These are phyloP conservation scores for Pseudonaja textilis DNA, from an alignment of 2,113 vertebrate genomes.

Conservation along the genomic window DNA sequence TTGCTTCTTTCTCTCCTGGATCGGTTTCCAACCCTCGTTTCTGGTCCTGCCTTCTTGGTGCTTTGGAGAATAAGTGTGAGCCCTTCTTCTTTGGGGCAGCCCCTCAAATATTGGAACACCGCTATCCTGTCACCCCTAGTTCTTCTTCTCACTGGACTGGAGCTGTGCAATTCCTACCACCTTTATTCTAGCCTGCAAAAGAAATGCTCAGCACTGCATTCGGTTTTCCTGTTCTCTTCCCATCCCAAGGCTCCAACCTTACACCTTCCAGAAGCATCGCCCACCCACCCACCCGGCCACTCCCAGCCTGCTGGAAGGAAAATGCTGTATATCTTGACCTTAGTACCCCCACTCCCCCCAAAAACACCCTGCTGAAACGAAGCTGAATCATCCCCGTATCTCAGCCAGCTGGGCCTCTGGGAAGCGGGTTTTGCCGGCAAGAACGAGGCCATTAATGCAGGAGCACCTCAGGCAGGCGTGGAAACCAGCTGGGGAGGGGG, in stretches of 20 bases:
- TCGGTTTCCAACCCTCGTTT: not conserved
- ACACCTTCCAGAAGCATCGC: not conserved
- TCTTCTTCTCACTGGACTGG: not conserved
- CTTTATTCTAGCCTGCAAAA: not conserved
- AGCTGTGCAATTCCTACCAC: not conserved
- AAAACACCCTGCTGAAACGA: not conserved
- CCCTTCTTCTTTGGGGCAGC: no score
- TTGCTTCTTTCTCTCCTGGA: no score
- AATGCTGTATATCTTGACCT: not conserved
- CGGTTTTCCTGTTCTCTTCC: no score
- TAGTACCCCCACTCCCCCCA: no score
- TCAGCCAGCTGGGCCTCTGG: not conserved
- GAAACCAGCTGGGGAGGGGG: not conserved
- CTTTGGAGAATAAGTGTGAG: not conserved
- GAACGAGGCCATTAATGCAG: not conserved
- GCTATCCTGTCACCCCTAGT: no score
- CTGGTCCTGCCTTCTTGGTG: not conserved
- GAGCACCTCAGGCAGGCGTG: not conserved
- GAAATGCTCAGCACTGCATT: not conserved
- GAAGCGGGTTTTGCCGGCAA: not conserved
- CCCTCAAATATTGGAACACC: no score
- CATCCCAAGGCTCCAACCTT: not conserved
- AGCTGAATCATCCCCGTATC: constrained; percentile 7
- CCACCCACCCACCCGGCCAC: not conserved
- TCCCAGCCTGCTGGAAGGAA: not conserved